Conservation (phyloP, 2,888 invertebrate species). For the Lymantria dispar region DNA sequence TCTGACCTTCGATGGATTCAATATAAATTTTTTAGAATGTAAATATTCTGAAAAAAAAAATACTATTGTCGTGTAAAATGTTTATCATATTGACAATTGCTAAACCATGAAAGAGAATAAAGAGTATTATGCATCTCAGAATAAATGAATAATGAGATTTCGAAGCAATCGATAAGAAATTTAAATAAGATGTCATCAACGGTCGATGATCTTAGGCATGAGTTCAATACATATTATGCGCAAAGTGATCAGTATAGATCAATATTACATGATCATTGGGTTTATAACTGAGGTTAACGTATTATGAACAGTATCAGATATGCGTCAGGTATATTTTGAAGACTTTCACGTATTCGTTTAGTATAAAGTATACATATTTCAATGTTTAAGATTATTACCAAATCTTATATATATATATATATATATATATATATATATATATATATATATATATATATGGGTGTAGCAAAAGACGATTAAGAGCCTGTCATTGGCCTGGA, state of each 20-base stretch:
- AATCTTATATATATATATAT: too few species aligned
- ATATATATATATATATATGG: too few species aligned
- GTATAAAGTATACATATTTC: not conserved
- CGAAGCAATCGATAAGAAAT: slow-evolving; percentile 29
- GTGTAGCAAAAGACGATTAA: too few species aligned
- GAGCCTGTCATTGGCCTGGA: too few species aligned
- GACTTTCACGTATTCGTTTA: not conserved
- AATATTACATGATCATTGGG: slow-evolving; percentile 25
- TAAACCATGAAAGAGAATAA: not conserved
- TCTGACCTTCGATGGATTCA: too few species aligned
- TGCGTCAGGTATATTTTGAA: not conserved
- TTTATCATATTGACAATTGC: too few species aligned
- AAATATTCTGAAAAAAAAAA: too few species aligned
- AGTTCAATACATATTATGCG: slow-evolving; percentile 23
- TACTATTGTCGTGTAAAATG: too few species aligned
- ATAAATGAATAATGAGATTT: slow-evolving; percentile 26
- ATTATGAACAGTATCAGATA: slow-evolving; percentile 5
- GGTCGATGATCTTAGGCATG: slow-evolving; percentile 15
- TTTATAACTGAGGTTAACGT: slow-evolving; percentile 13
- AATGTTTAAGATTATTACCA: not conserved
- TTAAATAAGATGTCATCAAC: slow-evolving; percentile 31
- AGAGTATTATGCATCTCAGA: slow-evolving; percentile 16
- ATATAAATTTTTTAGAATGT: too few species aligned
- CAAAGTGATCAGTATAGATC: slow-evolving; percentile 22
- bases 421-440: too few species aligned